Percentiles rank a stretch among this genome's conserved stretches.
Evolutionary conservation across 2,113 vertebrate genomes (phyloP).

Genomic region (Melospiza melodia): DNA sequence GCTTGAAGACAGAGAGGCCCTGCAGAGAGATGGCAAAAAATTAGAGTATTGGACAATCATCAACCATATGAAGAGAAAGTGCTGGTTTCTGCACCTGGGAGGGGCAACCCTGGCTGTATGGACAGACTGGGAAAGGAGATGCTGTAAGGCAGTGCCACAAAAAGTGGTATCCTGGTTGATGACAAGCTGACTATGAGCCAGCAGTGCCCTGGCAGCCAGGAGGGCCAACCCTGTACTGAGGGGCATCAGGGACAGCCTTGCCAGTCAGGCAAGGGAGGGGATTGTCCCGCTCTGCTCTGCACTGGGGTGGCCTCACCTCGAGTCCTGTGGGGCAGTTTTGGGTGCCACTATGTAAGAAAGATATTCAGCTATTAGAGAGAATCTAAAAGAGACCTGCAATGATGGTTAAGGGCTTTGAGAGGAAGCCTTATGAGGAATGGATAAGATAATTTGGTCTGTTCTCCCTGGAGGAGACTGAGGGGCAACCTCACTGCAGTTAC

Average conservation of each 20-base stretch:
- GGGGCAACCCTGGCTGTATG: fast-evolving
- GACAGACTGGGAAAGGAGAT: neutral
- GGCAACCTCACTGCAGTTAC: neutral
- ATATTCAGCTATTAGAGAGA: too few species aligned
- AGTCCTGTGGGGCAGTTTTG: neutral
- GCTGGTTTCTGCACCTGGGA: neutral
- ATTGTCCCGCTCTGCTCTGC: neutral
- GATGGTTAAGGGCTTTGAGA: neutral
- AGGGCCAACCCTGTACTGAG: fast-evolving
- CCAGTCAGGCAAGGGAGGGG: fast-evolving
- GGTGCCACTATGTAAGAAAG: neutral
- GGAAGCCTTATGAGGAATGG: fast-evolving
- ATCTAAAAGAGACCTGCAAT: neutral
- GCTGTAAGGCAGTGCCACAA: neutral
- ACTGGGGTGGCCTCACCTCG: fast-evolving
- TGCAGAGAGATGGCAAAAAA: neutral
- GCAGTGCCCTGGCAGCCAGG: neutral
- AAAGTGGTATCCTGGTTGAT: fast-evolving
- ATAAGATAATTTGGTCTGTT: neutral
- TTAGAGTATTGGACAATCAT: neutral
- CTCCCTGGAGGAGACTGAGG: neutral
- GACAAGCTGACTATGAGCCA: fast-evolving
- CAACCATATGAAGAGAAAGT: neutral
- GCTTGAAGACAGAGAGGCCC: neutral
- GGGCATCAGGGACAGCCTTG: fast-evolving